phyloP scores from a whole-genome alignment of 2,797 vertebrate species.

The Okamejei kenojei region DNA sequence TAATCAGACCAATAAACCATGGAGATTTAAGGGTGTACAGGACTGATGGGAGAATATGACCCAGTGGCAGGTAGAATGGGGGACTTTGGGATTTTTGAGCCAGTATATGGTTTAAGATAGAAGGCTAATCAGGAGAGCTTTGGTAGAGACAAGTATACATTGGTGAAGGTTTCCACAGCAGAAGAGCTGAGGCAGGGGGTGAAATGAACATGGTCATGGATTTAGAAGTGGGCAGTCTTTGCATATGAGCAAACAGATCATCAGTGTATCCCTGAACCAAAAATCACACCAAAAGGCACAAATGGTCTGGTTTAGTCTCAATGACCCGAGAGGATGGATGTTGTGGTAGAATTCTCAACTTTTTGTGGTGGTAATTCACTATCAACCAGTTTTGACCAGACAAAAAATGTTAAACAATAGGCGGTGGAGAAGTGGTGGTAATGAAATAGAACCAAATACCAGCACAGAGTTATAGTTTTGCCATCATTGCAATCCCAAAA shows the following conservation, averaged over 20 bases:
- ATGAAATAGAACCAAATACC: no score
- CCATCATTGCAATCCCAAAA: no score
- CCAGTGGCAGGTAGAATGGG: neutral
- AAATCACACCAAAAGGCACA: neutral
- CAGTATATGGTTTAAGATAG: neutral
- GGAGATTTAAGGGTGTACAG: no score
- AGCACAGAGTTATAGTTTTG: no score
- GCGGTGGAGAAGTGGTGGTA: no score
- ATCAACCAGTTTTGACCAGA: no score
- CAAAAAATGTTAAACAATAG: no score
- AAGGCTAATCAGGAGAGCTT: neutral
- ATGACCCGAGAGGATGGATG: neutral
- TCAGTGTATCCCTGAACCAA: neutral
- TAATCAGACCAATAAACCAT: neutral
- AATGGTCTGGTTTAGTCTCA: neutral
- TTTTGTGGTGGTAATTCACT: no score
- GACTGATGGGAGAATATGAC: neutral
- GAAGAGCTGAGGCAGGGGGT: neutral
- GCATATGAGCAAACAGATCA: neutral
- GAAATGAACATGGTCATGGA: neutral
- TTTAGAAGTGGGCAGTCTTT: neutral
- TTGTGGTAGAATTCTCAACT: neutral
- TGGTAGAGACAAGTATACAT: neutral
- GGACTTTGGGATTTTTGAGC: neutral
- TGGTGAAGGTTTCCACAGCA: neutral